Percentiles rank a stretch among this genome's conserved stretches.
Conservation (phyloP, 2,797 vertebrate genomes). For the Etheostoma nigrum region DNA sequence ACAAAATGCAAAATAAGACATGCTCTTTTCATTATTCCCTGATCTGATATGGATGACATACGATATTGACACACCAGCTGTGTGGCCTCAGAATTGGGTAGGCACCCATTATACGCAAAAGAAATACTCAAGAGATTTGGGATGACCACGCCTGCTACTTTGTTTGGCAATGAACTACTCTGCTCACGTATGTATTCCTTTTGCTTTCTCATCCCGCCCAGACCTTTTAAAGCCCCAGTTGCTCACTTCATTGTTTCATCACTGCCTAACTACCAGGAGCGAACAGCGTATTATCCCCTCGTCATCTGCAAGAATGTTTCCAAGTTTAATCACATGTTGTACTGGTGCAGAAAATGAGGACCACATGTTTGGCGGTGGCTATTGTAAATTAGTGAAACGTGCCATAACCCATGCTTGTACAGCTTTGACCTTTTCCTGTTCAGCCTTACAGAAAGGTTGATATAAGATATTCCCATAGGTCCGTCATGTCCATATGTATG, state of each 20-base stretch:
- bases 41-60: slow-evolving; percentile 36
- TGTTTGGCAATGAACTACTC: slow-evolving; percentile 40
- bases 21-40: slow-evolving; percentile 31
- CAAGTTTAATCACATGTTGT: slow-evolving; percentile 53
- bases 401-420: slow-evolving; percentile 51
- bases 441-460: slow-evolving; percentile 35
- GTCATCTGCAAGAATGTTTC: slow-evolving; percentile 55
- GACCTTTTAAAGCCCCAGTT: slow-evolving; percentile 23
- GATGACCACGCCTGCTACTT: slow-evolving; percentile 40
- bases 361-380: slow-evolving; percentile 68
- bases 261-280: slow-evolving; percentile 48
- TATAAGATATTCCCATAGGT: slow-evolving; percentile 37
- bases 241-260: slow-evolving; percentile 43
- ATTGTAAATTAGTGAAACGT: slow-evolving; percentile 43
- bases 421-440: slow-evolving; percentile 51
- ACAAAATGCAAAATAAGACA: slow-evolving; percentile 32
- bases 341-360: slow-evolving; percentile 56
- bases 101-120: no score
- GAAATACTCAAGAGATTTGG: no score
- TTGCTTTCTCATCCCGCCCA: slow-evolving; percentile 55
- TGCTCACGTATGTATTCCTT: slow-evolving; percentile 40
- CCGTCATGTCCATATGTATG: slow-evolving; percentile 15
- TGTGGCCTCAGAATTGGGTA: slow-evolving; percentile 35
- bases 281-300: slow-evolving; percentile 24
- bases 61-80: slow-evolving; percentile 51